These are phyloP conservation scores for Sakesphorus luctuosus DNA, from an alignment of 2,113 vertebrate genomes.

Conservation along the genomic window DNA sequence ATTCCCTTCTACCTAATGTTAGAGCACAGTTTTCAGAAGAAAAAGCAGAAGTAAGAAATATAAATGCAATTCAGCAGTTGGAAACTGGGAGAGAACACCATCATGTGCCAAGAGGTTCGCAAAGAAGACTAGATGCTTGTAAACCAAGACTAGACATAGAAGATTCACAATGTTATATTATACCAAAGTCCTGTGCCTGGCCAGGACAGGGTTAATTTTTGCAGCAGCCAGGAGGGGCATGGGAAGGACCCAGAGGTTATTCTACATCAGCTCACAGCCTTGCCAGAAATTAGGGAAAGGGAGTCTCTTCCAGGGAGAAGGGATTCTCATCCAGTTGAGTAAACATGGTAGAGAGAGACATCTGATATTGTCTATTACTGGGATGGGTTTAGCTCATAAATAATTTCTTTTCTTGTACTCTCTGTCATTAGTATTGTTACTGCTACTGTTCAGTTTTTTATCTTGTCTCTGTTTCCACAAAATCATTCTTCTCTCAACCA, in stretches of 20 bases:
- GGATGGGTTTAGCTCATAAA: fast-evolving
- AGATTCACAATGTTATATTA: not conserved
- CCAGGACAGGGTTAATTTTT: not conserved
- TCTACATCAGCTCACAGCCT: not conserved
- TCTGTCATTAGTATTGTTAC: not conserved
- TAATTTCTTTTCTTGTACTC: fast-evolving
- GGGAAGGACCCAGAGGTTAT: not conserved
- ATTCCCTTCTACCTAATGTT: not conserved
- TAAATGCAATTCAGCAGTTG: not conserved
- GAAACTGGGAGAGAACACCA: not conserved
- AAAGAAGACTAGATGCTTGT: not conserved
- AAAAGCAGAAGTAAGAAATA: not conserved
- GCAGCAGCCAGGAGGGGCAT: not conserved
- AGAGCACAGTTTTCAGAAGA: not conserved
- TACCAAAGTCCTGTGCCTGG: not conserved
- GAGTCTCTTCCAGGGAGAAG: not conserved
- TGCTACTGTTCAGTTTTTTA: not conserved
- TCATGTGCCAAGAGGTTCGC: not conserved
- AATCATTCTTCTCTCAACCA: not conserved
- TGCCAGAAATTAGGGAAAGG: not conserved
- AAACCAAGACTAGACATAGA: not conserved
- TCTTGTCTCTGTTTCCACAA: not conserved
- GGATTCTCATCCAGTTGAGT: fast-evolving
- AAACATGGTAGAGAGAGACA: not conserved
- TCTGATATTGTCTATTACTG: not conserved